phyloP scores from a whole-genome alignment of 1,140 invertebrate species.

The Megathymus violae region DNA sequence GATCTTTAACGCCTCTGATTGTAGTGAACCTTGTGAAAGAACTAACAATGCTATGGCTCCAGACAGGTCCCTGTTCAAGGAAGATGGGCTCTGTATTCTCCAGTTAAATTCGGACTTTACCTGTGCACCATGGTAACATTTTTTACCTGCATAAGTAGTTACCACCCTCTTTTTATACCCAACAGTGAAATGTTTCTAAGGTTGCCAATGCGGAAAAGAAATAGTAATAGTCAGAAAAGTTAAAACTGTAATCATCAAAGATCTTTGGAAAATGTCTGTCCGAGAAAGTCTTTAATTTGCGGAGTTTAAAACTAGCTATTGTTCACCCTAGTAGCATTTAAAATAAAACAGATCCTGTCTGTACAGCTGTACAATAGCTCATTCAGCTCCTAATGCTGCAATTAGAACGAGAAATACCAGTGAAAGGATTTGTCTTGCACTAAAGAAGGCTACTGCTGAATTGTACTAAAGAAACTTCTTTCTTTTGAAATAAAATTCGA shows the following conservation, averaged over 20 bases:
- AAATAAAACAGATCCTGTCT: conserved; percentile 67
- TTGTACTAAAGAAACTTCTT: conserved; percentile 37
- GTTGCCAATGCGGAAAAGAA: no score
- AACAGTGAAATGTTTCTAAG: no score
- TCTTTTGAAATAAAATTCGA: conserved; percentile 17
- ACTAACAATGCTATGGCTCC: no score
- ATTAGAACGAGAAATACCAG: conserved; percentile 72
- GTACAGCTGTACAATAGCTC: conserved; percentile 63
- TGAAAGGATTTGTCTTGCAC: conserved; percentile 71
- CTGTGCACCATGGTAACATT: no score
- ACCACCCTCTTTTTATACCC: no score
- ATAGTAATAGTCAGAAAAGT: conserved; percentile 6
- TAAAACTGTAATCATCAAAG: conserved; percentile 2
- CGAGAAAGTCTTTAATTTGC: conserved; percentile 47
- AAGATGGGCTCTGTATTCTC: no score
- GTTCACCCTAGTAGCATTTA: conserved; percentile 52
- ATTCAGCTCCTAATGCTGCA: conserved; percentile 70
- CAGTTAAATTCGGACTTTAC: no score
- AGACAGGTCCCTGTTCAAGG: no score
- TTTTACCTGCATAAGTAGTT: no score
- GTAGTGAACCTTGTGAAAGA: no score
- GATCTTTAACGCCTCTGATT: no score
- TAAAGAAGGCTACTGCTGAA: conserved; percentile 50
- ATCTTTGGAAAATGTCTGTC: conserved; percentile 40
- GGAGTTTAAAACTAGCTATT: conserved; percentile 53